Evolutionary conservation across 2,113 vertebrate species (phyloP).

Genomic region (Ceyx margarethae): DNA sequence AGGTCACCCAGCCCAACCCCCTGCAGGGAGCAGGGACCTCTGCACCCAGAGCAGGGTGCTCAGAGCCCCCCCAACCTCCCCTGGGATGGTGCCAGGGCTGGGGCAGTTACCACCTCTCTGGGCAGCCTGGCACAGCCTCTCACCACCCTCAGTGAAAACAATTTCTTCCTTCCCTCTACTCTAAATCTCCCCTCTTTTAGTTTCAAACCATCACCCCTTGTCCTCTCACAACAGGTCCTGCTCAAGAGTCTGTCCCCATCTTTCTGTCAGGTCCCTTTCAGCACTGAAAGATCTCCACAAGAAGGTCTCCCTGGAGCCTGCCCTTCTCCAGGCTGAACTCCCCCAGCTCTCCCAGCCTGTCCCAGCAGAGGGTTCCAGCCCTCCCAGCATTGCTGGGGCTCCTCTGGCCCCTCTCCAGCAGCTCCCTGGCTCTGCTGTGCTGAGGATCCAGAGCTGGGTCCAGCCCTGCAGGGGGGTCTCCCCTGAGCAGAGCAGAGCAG

Average conservation of each 20-base stretch:
- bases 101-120: neutral
- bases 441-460: too few relatives aligned
- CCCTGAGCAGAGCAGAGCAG: too few relatives aligned
- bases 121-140: too few relatives aligned
- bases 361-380: too few relatives aligned
- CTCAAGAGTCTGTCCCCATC: neutral
- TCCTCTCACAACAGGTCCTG: neutral
- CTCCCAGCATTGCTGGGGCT: too few relatives aligned
- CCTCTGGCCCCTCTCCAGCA: too few relatives aligned
- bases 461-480: neutral
- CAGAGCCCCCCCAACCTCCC: neutral
- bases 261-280: neutral
- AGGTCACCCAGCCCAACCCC: neutral
- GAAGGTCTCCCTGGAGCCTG: too few relatives aligned
- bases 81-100: neutral
- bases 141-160: too few relatives aligned
- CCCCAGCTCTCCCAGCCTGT: neutral
- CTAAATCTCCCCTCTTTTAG: neutral
- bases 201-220: neutral
- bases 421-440: too few relatives aligned
- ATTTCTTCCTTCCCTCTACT: too few relatives aligned
- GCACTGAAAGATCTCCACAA: neutral
- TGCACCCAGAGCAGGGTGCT: neutral
- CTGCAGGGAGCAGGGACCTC: neutral
- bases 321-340: too few relatives aligned